Percentiles rank a stretch among this genome's conserved stretches.
These are phyloP conservation scores for Melanotaenia duboulayi DNA, from an alignment of 2,113 vertebrate genomes.

Conservation along the genomic window DNA sequence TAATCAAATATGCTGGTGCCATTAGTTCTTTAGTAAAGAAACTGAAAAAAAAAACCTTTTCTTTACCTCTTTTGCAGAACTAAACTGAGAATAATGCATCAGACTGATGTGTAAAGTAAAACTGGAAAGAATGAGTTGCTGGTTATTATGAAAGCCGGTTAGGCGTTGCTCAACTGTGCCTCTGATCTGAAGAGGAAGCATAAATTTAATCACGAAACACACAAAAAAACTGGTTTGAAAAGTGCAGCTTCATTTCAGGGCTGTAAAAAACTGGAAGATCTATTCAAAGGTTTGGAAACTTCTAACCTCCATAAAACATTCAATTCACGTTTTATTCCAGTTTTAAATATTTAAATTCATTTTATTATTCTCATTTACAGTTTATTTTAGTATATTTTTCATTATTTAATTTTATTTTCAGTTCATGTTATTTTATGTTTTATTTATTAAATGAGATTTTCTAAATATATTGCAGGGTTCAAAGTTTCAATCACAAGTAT, in stretches of 20 bases:
- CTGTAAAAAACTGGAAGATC: neutral
- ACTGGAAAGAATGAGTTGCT: conserved; percentile 10
- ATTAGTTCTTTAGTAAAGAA: neutral
- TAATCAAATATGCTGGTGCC: neutral
- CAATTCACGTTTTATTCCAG: no score
- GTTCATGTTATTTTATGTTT: no score
- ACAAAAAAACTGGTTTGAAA: neutral
- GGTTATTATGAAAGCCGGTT: conserved; percentile 49
- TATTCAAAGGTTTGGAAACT: no score
- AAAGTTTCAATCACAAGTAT: neutral
- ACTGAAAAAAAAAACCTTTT: neutral
- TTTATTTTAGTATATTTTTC: no score
- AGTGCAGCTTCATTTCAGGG: neutral
- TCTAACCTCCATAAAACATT: no score
- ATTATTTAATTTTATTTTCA: no score
- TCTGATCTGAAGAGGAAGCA: conserved; percentile 61
- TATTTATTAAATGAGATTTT: no score
- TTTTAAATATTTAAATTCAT: no score
- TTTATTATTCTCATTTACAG: no score
- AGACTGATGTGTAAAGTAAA: neutral
- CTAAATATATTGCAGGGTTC: neutral
- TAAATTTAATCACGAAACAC: conserved; percentile 35
- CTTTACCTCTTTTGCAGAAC: neutral
- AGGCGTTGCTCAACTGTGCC: conserved; percentile 47
- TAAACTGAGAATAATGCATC: neutral